phyloP scores from a whole-genome alignment of 2,888 invertebrate species.

The Callosobruchus maculatus region DNA sequence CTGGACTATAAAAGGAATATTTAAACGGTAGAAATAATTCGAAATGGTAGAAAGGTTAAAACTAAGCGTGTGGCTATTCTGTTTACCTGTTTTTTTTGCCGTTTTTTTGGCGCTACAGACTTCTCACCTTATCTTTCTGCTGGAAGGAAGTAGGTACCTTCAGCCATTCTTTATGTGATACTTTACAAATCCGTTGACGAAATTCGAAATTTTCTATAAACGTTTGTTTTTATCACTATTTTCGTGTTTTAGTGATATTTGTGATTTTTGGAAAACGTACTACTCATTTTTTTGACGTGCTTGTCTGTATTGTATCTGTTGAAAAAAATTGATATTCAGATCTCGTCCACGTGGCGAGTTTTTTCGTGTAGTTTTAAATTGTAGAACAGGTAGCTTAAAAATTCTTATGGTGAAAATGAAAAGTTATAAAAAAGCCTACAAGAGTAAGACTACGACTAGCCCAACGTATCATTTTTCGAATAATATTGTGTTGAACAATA shows the following conservation, averaged over 20 bases:
- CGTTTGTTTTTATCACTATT: not conserved
- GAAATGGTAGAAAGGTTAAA: not conserved
- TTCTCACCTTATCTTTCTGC: not conserved
- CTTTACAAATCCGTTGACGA: not conserved
- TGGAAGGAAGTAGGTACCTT: not conserved
- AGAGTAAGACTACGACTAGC: not conserved
- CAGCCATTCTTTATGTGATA: not conserved
- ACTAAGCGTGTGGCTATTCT: not conserved
- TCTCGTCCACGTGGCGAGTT: not conserved
- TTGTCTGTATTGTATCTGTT: not conserved
- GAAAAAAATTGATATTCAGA: not conserved
- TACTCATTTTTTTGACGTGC: not conserved
- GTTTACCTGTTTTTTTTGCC: not conserved
- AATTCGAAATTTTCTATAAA: not conserved
- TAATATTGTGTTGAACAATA: conserved; percentile 4
- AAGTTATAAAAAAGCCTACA: conserved; percentile 11
- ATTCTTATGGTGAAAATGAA: conserved; percentile 28
- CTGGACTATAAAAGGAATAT: no score
- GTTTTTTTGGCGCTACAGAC: not conserved
- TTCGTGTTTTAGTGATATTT: not conserved
- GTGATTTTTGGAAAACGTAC: not conserved
- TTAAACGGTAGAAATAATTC: not conserved
- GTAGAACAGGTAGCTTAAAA: not conserved
- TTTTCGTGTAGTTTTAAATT: not conserved
- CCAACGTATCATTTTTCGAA: not conserved